Base-by-base conservation (phyloP, 2,113 vertebrate species). In the Oceanodroma tethys region DNA sequence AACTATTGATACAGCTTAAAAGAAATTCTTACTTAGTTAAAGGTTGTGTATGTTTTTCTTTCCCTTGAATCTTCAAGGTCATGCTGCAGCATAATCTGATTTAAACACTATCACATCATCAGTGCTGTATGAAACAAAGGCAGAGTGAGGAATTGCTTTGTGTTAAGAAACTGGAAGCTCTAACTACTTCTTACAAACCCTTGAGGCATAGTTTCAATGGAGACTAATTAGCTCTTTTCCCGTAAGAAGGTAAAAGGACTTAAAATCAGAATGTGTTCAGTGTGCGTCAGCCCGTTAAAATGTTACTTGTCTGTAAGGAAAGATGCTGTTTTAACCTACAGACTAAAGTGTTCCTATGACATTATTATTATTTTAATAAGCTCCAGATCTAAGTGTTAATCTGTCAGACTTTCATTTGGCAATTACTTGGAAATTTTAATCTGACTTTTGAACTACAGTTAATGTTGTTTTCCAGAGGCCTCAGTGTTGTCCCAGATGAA, bases 401-500 rank as follows among this genome's bases (percentile, higher is more conserved):
- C n/a, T 80, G 7, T 70, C 50, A 58, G 56, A 30, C 14, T 90
- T 75, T 45, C 29, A 29, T 70, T 79, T 0, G 6, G 14, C 81
- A 73, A 55, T 73, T 74, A 47, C 86, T 72, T 94, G 52, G 85
- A 78, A 66, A 56, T 71, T 73, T 76, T 60, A 21, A 38, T 16
- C 21, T 82, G 63, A 42, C 34, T 70, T 93, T 81, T 45, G 70
- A 92, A 89, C 59, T 50, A 42, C 80, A 71, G 11, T 2, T 4
- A 5, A 21, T 82, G 15, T n/a, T 97, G 8, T 92, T 98, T 86
- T 94, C 56, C 90, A 99, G 99, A 97, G 99, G 99, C 91, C 98
- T 99, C 97, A 97, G 98, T 29, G 99, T 99, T 56, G 99, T 99
- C 62, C 97, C 99, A 4, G 99, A 99, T 53, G 99, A 99, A 81